Evolutionary conservation across 2,888 invertebrate genomes (phyloP).

Genomic region (Phortica magna): DNA sequence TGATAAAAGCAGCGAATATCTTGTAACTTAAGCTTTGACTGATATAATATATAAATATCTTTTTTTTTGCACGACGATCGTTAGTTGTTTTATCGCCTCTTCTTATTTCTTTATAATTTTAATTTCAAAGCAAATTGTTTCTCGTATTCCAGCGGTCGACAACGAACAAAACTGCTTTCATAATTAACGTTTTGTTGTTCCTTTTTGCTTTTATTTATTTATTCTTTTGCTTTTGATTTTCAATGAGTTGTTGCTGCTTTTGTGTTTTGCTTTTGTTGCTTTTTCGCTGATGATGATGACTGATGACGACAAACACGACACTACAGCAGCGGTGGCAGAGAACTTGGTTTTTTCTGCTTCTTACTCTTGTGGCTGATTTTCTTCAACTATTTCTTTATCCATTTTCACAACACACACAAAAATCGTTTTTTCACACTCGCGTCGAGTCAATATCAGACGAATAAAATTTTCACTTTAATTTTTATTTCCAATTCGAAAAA

Average conservation of each 20-base stretch:
- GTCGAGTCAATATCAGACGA: not conserved
- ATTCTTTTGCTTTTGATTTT: constrained; percentile 19
- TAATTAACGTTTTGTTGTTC: constrained; percentile 11
- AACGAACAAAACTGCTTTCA: not conserved
- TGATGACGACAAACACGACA: constrained; percentile 47
- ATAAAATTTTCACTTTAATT: constrained; percentile 30
- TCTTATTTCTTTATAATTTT: not conserved
- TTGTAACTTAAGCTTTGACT: not conserved
- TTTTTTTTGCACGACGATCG: not conserved
- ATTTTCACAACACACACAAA: constrained; percentile 17
- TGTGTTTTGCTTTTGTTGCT: constrained; percentile 30
- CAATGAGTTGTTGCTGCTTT: constrained; percentile 50
- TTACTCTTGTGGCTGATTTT: not conserved
- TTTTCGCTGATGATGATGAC: constrained; percentile 29
- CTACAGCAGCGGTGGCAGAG: constrained; percentile 44
- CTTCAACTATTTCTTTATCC: constrained; percentile 6
- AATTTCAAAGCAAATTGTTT: not conserved
- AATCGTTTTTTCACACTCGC: constrained; percentile 26
- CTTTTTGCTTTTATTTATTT: not conserved
- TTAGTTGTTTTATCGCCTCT: not conserved
- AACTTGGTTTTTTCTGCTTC: constrained; percentile 3
- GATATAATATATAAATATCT: not conserved
- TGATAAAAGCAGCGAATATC: too few species aligned
- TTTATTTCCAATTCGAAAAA: constrained; percentile 38
- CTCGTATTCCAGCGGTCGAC: not conserved